Conservation (phyloP, 1,140 invertebrate species). For the Psix sp. region DNA sequence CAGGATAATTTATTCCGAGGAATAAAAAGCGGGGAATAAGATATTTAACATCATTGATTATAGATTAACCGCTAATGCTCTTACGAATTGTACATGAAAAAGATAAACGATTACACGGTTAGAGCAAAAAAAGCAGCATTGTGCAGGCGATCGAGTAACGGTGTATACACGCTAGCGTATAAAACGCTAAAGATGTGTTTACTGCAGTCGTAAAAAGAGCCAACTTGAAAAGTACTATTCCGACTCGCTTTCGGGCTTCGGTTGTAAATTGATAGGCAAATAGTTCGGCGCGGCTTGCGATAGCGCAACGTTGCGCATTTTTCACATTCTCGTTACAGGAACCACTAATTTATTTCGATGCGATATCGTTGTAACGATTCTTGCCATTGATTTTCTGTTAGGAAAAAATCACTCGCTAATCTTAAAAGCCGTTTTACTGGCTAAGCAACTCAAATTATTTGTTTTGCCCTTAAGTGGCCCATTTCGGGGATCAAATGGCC, state of each 20-base stretch:
- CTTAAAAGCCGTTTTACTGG: background rate
- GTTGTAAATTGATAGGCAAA: constrained; percentile 38
- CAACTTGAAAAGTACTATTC: constrained; percentile 48
- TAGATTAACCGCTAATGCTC: constrained; percentile 53
- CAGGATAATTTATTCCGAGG: background rate
- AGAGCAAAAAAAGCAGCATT: constrained; percentile 42
- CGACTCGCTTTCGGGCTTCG: constrained; percentile 18
- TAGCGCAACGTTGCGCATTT: background rate
- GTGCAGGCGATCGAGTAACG: constrained; percentile 44
- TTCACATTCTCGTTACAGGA: background rate
- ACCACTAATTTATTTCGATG: background rate
- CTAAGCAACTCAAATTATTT: constrained; percentile 1
- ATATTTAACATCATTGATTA: constrained; percentile 45
- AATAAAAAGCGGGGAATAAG: constrained; percentile 2
- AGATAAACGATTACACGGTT: constrained; percentile 49
- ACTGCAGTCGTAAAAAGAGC: constrained; percentile 53
- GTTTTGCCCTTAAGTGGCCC: constrained; percentile 20
- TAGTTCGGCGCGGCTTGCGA: constrained; percentile 8
- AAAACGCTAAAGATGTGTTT: constrained; percentile 57
- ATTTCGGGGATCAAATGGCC: constrained; percentile 13
- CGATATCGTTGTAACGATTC: too few relatives aligned
- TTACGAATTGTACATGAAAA: constrained; percentile 45
- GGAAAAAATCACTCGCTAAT: too few relatives aligned
- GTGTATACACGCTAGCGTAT: constrained; percentile 38
- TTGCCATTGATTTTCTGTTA: background rate